Conservation (phyloP, 2,888 invertebrate species). For the Drosophila anomelani region DNA sequence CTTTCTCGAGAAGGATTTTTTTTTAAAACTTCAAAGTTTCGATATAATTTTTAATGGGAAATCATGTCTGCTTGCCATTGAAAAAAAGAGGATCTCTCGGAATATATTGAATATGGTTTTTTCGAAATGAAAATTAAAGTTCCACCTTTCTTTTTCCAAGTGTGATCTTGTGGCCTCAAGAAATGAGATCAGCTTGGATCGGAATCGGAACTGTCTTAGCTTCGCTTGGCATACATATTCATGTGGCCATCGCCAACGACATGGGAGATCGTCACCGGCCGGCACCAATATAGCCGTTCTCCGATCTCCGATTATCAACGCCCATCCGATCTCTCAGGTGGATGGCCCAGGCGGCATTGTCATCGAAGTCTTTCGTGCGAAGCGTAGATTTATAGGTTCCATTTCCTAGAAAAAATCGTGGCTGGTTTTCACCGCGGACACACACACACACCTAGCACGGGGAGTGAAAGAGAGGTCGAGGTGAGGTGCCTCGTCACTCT, state of each 20-base stretch:
- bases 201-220: conserved; percentile 25
- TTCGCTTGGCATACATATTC: conserved; percentile 53
- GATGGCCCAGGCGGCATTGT: conserved; percentile 29
- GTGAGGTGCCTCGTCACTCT: conserved; percentile 9
- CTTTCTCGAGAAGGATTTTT: too few species aligned
- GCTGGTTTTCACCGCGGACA: conserved; percentile 35
- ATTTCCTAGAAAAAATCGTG: conserved; percentile 68
- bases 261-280: conserved; percentile 47
- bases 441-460: not conserved
- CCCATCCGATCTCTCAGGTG: conserved; percentile 35
- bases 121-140: not conserved
- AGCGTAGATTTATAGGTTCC: conserved; percentile 56
- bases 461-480: conserved; percentile 46
- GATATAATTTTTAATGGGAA: not conserved
- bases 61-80: not conserved
- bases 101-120: not conserved
- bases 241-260: conserved; percentile 43
- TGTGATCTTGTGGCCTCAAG: conserved; percentile 7
- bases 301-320: conserved; percentile 35
- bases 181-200: conserved; percentile 40
- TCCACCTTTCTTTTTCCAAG: conserved; percentile 10
- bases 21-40: not conserved
- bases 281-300: conserved; percentile 39
- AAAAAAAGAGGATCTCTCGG: not conserved
- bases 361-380: conserved; percentile 37